Evolutionary conservation across 2,797 vertebrate genomes (phyloP).

Genomic region (Enteromius treurensis): DNA sequence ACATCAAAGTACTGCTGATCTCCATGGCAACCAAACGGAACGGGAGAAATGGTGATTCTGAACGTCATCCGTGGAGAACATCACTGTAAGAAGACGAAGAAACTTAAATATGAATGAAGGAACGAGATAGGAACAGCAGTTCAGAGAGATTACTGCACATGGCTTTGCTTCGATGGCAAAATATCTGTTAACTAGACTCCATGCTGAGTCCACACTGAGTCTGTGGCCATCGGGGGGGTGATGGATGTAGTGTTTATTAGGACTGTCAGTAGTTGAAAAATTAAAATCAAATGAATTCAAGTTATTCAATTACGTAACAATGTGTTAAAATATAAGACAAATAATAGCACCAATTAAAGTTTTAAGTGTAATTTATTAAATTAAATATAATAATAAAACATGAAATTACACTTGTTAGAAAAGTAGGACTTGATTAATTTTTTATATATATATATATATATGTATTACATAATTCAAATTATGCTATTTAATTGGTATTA

Average conservation of each 20-base stretch:
- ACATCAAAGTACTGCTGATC: slow-evolving; percentile 37
- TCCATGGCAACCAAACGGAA: slow-evolving; percentile 29
- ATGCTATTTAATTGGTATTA: too few species aligned
- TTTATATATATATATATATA: too few species aligned
- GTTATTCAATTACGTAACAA: too few species aligned
- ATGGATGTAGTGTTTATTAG: neutral
- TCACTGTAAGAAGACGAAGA: slow-evolving; percentile 17
- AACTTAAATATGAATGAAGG: slow-evolving; percentile 43
- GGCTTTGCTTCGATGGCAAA: neutral
- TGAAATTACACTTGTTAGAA: too few species aligned
- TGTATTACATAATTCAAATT: too few species aligned
- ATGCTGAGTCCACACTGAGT: neutral
- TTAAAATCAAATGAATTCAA: too few species aligned
- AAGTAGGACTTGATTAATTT: too few species aligned
- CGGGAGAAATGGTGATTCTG: slow-evolving; percentile 13
- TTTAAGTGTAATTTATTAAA: too few species aligned
- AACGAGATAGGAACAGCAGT: slow-evolving; percentile 29
- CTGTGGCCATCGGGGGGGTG: neutral
- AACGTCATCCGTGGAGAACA: slow-evolving; percentile 27
- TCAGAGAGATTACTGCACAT: slow-evolving; percentile 25
- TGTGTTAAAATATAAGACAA: too few species aligned
- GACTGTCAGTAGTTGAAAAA: neutral
- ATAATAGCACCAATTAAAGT: too few species aligned
- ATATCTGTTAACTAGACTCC: slow-evolving; percentile 18
- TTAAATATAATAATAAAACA: too few species aligned